Base-by-base conservation (phyloP, 2,113 vertebrate genomes). In the Aleadryas rufinucha region DNA sequence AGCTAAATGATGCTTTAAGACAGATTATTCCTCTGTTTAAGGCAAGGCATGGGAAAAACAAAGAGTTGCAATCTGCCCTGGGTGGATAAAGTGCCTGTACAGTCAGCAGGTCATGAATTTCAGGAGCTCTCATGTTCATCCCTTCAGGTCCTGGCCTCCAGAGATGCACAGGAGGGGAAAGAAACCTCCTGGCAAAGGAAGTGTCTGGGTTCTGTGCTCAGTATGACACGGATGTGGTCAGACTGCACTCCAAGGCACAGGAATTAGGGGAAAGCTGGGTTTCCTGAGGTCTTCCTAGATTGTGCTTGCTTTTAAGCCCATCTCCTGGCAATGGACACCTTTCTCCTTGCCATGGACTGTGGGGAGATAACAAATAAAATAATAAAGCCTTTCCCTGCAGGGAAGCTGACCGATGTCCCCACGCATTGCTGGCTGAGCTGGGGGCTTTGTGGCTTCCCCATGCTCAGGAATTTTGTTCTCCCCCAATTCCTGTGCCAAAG, bases 311-410 rank as follows among this genome's bases (percentile, higher is more conserved):
- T 49, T 71, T 26, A 31, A 79, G 33, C 3, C 66, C 26, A 45
- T 50, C 39, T 79, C 39, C 66, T 56, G 68, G 17, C 39, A 54
- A 3, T 45, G 39, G 23, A 20, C 17, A 10, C 10, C 10, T 75
- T 84, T 37, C 26, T 66, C 31, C 63, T 66, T n/a, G 57, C 27
- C 39, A 11, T 0, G 0, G 33, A 17, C 28, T 0, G 0, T 44
- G 50, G 17, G 42, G 42, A 68, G 33, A 18, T 9, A 33, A 23
- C 37, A 35, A 22, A 11, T 53, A 18, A 53, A 30, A 53, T 53
- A 18, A 18, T 53, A 18, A 53, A 53, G 52, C 11, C 10, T 33
- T 66, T 60, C 45, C 52, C 60, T 16, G 18, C 42, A 56, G 85
- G 64, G 68, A 39, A 87, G 33, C 42, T 89, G 77, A 59, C 22